Percentiles rank a stretch among this genome's conserved stretches.
phyloP scores from a whole-genome alignment of 23 tunicate genomes.

The Styela clava region DNA sequence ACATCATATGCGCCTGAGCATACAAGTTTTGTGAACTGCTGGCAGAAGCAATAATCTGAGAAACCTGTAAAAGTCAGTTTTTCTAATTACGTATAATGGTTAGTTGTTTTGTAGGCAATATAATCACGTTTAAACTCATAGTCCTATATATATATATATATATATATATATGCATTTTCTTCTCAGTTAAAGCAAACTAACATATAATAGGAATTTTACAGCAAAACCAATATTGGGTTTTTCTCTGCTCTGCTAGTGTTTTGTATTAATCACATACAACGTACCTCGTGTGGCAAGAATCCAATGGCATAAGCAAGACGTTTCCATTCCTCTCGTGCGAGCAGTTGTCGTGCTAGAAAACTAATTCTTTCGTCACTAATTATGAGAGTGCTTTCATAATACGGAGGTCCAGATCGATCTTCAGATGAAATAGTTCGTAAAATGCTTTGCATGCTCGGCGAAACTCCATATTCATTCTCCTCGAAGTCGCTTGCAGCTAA shows the following conservation, averaged over 20 bases:
- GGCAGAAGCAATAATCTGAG: constrained; percentile 86
- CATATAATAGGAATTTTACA: too few relatives aligned
- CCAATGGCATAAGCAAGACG: constrained; percentile 85
- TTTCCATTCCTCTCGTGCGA: constrained; percentile 93
- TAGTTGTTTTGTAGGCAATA: too few relatives aligned
- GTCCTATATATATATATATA: too few relatives aligned
- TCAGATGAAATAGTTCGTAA: constrained; percentile 2
- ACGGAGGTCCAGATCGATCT: constrained; percentile 40
- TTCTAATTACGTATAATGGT: background rate
- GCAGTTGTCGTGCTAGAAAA: constrained; percentile 70
- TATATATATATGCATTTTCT: too few relatives aligned
- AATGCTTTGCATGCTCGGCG: constrained; percentile 4
- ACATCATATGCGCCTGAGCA: constrained; percentile 86
- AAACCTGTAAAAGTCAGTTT: constrained; percentile 33
- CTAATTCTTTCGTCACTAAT: constrained; percentile 65
- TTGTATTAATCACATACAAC: too few relatives aligned
- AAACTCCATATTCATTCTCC: constrained; percentile 5
- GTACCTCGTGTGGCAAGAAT: constrained; percentile 82
- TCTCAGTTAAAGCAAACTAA: too few relatives aligned
- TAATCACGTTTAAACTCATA: too few relatives aligned
- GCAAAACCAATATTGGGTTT: too few relatives aligned
- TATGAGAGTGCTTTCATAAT: constrained; percentile 41
- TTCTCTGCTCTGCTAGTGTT: too few relatives aligned
- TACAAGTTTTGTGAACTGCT: constrained; percentile 86
- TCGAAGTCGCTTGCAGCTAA: constrained; percentile 28